These are phyloP conservation scores for Latrodectus hesperus DNA, from an alignment of 2,888 invertebrate species.

Conservation along the genomic window DNA sequence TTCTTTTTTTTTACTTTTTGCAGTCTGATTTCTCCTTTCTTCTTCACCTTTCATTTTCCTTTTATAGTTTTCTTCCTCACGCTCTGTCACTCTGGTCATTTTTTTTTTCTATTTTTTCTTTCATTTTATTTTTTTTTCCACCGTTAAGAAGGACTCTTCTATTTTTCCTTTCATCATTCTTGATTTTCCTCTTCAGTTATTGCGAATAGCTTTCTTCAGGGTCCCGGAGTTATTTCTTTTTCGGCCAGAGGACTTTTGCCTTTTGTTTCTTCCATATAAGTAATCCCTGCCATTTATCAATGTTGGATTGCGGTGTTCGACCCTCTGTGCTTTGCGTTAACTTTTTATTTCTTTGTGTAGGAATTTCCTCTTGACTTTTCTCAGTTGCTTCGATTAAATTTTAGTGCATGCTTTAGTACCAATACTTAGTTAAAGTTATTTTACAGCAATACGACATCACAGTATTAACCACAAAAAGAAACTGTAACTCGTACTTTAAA, in stretches of 20 bases:
- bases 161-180: slow-evolving; percentile 67
- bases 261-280: slow-evolving; percentile 68
- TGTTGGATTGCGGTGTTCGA: slow-evolving; percentile 62
- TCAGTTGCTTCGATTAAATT: too few relatives aligned
- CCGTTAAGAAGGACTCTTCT: slow-evolving; percentile 32
- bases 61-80: slow-evolving; percentile 64
- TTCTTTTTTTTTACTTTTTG: slow-evolving; percentile 20
- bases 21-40: slow-evolving; percentile 23
- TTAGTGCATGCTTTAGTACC: too few relatives aligned
- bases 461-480: too few relatives aligned
- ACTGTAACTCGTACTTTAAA: too few relatives aligned
- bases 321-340: neutral
- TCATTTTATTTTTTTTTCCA: slow-evolving; percentile 4
- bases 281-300: slow-evolving; percentile 67
- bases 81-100: slow-evolving; percentile 60
- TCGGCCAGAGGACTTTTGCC: slow-evolving; percentile 40
- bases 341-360: too few relatives aligned
- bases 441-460: too few relatives aligned
- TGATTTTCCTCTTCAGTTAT: slow-evolving; percentile 69
- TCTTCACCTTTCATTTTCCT: slow-evolving; percentile 33
- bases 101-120: slow-evolving; percentile 16
- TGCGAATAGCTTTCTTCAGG: slow-evolving; percentile 66
- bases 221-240: slow-evolving; percentile 62
- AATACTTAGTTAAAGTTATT: too few relatives aligned
- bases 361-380: too few relatives aligned